Evolutionary conservation across 2,888 invertebrate species (phyloP), one percentile per base, ranked within the genome.

Genomic region (Amorpha juglandis): DNA sequence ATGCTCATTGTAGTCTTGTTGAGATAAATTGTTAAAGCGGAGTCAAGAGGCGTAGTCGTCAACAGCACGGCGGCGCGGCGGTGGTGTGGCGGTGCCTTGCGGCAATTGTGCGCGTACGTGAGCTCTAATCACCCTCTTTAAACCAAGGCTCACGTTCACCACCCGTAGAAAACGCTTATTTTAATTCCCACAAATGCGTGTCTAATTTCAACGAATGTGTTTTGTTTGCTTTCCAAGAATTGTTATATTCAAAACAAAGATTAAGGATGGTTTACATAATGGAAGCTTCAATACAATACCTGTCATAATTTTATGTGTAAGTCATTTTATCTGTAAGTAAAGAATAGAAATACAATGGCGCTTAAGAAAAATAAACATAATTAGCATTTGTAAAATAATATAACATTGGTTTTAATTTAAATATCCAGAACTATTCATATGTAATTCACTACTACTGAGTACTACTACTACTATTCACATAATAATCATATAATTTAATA

Each of bases 161-260:
- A 67, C 74, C 74, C 77, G 74, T 80, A 80, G 83, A 78, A 83
- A 88, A 82, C 85, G 86, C 90, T 89, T 87, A 84, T 89, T 90
- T 88, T 90, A 89, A 90, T 89, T 86, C 84, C 85, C 86, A 82
- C 89, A 90, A 91, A 89, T 84, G 89, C 79, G 82, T 84, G 83
- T 86, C 87, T 90, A 87, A 91, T 90, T 89, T 85, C 81, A 78
- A 72, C 73, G 81, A 80, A 84, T 84, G 84, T 85, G 87, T 88
- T 84, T 83, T 84, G 88, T 87, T 88, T 86, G 84, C 87, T 84
- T 86, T 81, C 78, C 80, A 81, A 80, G 80, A 81, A 86, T 84
- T 85, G 81, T 82, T 81, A 82, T 82, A 79, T 76, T 72, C 71
- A 69, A 71, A 72, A 78, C 74, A 76, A 74, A 76, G 78, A 77